These are phyloP conservation scores for Drosophila albomicans DNA, from an alignment of 1,140 invertebrate genomes.

Conservation along the genomic window DNA sequence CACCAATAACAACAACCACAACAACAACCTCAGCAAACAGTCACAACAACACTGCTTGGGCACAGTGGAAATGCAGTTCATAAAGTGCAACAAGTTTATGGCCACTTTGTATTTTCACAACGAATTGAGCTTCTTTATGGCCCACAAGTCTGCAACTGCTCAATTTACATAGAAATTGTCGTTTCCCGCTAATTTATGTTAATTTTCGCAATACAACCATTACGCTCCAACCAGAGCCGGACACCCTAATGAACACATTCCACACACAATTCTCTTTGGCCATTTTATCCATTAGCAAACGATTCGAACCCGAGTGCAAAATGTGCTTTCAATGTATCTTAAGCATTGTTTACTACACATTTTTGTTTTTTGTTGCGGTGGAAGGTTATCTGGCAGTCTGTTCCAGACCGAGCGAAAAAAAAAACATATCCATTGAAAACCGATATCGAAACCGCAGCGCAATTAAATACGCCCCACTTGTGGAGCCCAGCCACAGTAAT, in stretches of 20 bases:
- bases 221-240: neutral
- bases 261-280: neutral
- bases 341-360: neutral
- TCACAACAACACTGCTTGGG: conserved; percentile 7
- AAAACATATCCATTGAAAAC: conserved; percentile 35
- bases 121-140: conserved; percentile 72
- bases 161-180: conserved; percentile 75
- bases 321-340: neutral
- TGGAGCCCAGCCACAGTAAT: conserved; percentile 9
- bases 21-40: neutral
- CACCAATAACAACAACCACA: conserved; percentile 18
- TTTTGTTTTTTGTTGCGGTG: neutral
- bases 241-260: conserved; percentile 12
- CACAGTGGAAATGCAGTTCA: conserved; percentile 57
- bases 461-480: conserved; percentile 63
- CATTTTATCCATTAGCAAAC: neutral
- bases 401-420: neutral
- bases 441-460: conserved; percentile 31
- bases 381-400: neutral
- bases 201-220: conserved; percentile 44
- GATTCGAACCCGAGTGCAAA: neutral
- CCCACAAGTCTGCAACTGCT: conserved; percentile 55
- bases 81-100: conserved; percentile 76
- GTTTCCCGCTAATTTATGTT: conserved; percentile 70
- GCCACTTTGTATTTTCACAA: conserved; percentile 73